phyloP scores from a whole-genome alignment of 2,797 vertebrate species.

The Thamnophis elegans region DNA sequence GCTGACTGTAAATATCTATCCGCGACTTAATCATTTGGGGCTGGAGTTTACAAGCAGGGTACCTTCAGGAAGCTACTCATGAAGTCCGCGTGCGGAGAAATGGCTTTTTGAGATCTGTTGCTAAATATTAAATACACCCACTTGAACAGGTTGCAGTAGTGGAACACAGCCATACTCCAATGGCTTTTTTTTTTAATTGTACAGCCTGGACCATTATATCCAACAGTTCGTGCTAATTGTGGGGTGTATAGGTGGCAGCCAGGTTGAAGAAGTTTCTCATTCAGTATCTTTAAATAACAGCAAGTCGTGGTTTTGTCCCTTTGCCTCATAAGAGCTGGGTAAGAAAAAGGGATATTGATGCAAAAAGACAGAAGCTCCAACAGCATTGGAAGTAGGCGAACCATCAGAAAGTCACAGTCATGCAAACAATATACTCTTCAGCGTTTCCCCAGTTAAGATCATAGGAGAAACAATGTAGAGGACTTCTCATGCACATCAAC shows the following conservation, averaged over 20 bases:
- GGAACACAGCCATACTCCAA: conserved; percentile 26
- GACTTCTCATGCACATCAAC: neutral
- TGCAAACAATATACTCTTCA: neutral
- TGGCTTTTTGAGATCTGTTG: neutral
- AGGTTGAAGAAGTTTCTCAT: conserved; percentile 39
- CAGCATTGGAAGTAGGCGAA: neutral
- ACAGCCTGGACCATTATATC: neutral
- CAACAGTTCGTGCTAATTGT: conserved; percentile 15
- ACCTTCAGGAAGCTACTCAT: conserved; percentile 30
- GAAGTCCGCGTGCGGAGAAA: conserved; percentile 18
- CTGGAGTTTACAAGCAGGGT: conserved; percentile 31
- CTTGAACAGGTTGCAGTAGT: conserved; percentile 26
- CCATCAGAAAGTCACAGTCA: neutral
- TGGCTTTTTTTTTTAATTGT: conserved; percentile 46
- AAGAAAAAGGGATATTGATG: conserved; percentile 3
- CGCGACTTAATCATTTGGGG: conserved; percentile 38
- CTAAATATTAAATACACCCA: conserved; percentile 24
- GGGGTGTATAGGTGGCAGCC: conserved; percentile 6
- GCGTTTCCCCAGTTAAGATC: neutral
- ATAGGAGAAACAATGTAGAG: neutral
- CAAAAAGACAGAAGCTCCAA: neutral
- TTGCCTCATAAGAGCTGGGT: conserved; percentile 21
- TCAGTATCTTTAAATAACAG: conserved; percentile 49
- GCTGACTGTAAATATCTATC: conserved; percentile 51
- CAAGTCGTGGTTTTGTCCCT: conserved; percentile 13